Base-by-base conservation (phyloP, 2,113 vertebrate species). In the Scophthalmus maximus region DNA sequence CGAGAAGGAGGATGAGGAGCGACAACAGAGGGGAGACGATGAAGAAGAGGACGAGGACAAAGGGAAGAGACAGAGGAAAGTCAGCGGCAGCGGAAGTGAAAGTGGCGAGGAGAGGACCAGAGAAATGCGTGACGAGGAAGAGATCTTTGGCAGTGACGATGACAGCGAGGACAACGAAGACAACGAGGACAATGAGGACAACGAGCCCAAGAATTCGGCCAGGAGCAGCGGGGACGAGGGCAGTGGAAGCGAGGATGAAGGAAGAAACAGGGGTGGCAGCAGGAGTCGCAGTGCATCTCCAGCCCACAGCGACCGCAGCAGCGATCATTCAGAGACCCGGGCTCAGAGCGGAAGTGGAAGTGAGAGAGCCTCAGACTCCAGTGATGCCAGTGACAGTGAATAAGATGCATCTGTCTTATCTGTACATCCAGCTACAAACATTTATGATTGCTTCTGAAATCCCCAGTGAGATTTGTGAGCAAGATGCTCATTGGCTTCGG, bases 61-160 rank as follows among this genome's bases (percentile, higher is more conserved):
- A 15, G 76, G 2, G 6, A 88, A 86, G 71, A 76, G 81, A 10
- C 84, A 70, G 15, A 89, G 87, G 82, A 95, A 94, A 74, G 85
- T 87, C n/a, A 95, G 94, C 0, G 94, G 91, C 92, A 78, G 95
- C 4, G 92, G 91, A 1, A 94, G 94, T 1, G 93, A 95, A 66
- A 95, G 94, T 3, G 94, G 94, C 0, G 94, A 93, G 22, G 94
- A 95, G 14, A 71, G 90, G 53, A 78, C 87, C 34, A 90, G 91
- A 25, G 92, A 97, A 34, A 92, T 95, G 42, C 93, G 95, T 0
- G 96, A 98, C 52, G 95, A 97, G 73, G 96, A 96, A 40, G 96
- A 97, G 86, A 98, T 98, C 93, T 97, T 98, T 0, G 96, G 96
- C 26, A 97, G 96, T 0, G 96, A 96, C 2, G 95, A 96, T 0